phyloP scores from a whole-genome alignment of 2,113 vertebrate species.

The Ibidorhyncha struthersii region DNA sequence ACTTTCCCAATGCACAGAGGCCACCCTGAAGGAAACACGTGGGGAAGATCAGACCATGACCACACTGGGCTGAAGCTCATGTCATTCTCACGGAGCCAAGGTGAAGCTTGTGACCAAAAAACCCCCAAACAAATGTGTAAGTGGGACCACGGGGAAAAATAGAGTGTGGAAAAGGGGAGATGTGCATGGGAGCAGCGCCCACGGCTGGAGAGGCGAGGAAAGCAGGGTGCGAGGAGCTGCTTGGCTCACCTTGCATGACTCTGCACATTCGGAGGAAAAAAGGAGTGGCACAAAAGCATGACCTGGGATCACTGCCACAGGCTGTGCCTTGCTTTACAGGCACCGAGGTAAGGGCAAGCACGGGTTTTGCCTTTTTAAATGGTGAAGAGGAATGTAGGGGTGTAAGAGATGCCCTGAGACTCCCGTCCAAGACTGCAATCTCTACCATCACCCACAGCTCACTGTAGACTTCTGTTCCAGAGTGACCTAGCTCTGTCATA shows the following conservation, averaged over 20 bases:
- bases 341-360: background rate
- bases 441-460: background rate
- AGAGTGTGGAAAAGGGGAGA: background rate
- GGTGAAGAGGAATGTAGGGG: background rate
- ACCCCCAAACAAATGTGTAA: background rate
- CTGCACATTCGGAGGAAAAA: rapidly evolving
- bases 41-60: background rate
- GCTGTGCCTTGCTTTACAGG: background rate
- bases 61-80: background rate
- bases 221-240: background rate
- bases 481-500: background rate
- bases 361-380: rapidly evolving
- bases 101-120: background rate
- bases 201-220: background rate
- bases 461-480: background rate
- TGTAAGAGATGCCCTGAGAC: background rate
- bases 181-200: background rate
- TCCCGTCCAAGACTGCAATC: background rate
- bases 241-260: rapidly evolving
- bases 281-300: background rate
- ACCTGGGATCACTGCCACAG: rapidly evolving
- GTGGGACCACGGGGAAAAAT: background rate
- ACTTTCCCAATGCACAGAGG: background rate
- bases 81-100: background rate
- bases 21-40: background rate